Percentiles rank a stretch among this genome's conserved stretches.
phyloP scores from a whole-genome alignment of 2,113 vertebrate species.

The Xenopus borealis region DNA sequence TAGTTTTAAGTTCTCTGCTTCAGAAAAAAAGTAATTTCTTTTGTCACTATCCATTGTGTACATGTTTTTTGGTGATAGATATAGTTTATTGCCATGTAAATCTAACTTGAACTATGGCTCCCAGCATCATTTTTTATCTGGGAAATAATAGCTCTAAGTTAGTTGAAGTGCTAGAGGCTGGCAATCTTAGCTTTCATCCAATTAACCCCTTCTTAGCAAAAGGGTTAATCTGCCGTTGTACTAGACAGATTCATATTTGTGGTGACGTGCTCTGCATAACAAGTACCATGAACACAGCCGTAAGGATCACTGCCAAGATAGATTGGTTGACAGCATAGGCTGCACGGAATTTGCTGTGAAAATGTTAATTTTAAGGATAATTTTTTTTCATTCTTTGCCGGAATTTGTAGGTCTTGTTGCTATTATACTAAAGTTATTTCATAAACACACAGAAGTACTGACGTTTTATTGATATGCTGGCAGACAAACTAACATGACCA shows the following conservation, averaged over 20 bases:
- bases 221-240: conserved; percentile 47
- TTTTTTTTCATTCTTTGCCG: conserved; percentile 42
- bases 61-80: too few relatives aligned
- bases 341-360: conserved; percentile 64
- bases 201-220: background rate
- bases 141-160: too few relatives aligned
- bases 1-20: too few relatives aligned
- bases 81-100: too few relatives aligned
- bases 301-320: conserved; percentile 62
- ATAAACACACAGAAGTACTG: conserved; percentile 56
- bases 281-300: conserved; percentile 70
- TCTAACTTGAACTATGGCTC: too few relatives aligned
- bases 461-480: conserved; percentile 72
- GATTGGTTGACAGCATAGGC: conserved; percentile 56
- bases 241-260: conserved; percentile 61
- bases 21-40: too few relatives aligned
- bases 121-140: too few relatives aligned
- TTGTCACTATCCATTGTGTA: too few relatives aligned
- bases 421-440: conserved; percentile 62
- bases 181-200: background rate
- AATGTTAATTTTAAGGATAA: conserved; percentile 53
- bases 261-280: conserved; percentile 58
- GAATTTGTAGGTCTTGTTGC: conserved; percentile 60
- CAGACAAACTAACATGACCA: conserved; percentile 73
- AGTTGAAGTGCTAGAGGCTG: too few relatives aligned